These are phyloP conservation scores for Setophaga kirtlandii DNA, from an alignment of 2,113 vertebrate genomes.

Conservation along the genomic window DNA sequence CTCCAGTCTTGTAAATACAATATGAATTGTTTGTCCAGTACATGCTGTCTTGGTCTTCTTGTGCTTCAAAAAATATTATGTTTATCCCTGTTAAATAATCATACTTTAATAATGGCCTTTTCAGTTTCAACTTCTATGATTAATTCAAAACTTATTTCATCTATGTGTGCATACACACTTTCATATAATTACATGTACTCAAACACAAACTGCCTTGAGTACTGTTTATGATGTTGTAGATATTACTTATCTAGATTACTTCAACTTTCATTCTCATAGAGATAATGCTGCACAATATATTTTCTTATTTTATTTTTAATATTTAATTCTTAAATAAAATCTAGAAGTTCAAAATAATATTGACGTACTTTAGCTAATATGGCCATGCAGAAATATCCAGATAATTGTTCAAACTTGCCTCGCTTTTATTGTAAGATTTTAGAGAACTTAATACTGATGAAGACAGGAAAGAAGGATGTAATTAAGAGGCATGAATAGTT, in stretches of 20 bases:
- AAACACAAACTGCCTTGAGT: neutral
- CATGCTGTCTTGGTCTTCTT: fast-evolving
- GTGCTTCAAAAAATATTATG: neutral
- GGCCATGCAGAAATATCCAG: neutral
- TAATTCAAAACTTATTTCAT: neutral
- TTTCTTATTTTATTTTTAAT: neutral
- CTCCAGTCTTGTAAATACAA: fast-evolving
- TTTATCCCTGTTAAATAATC: neutral
- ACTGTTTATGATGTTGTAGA: neutral
- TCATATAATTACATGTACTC: neutral
- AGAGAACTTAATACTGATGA: neutral
- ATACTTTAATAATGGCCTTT: neutral
- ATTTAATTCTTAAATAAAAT: neutral
- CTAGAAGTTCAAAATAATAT: neutral
- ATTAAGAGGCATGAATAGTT: neutral
- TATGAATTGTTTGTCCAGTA: neutral
- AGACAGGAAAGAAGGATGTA: neutral
- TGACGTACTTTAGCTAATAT: neutral
- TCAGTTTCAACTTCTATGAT: neutral
- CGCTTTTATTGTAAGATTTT: neutral
- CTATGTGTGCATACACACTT: neutral
- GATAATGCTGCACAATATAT: neutral
- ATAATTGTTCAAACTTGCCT: neutral
- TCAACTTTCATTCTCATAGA: neutral
- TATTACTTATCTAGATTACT: neutral